Percentiles rank a stretch among this genome's conserved stretches.
Evolutionary conservation across 1,140 invertebrate species (phyloP).

Genomic region (Drosophila sp.): DNA sequence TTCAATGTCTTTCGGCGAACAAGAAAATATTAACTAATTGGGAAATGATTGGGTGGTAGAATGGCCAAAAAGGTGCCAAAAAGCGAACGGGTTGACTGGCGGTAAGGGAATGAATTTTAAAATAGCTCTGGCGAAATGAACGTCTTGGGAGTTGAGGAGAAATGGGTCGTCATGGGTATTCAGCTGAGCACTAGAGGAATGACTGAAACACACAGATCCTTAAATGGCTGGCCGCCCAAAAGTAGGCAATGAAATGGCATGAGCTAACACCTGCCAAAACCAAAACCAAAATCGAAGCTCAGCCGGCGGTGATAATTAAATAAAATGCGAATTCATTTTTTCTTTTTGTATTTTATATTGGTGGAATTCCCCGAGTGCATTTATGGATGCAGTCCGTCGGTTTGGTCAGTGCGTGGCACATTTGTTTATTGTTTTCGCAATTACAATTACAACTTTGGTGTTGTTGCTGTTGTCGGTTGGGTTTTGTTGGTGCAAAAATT

Average conservation of each 20-base stretch:
- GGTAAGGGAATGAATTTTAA: conserved; percentile 54
- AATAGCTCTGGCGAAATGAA: conserved; percentile 47
- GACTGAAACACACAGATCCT: conserved; percentile 18
- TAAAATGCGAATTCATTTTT: conserved; percentile 51
- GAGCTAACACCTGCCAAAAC: conserved; percentile 3
- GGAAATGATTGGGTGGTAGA: conserved; percentile 58
- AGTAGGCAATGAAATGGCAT: conserved; percentile 49
- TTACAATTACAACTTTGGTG: conserved; percentile 74
- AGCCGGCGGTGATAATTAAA: conserved; percentile 73
- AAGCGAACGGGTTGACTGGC: conserved; percentile 45
- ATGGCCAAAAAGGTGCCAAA: conserved; percentile 28
- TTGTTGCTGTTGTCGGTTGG: conserved; percentile 25
- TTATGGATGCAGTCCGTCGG: conserved; percentile 53
- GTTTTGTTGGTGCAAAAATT: conserved; percentile 78
- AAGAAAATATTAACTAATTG: conserved; percentile 77
- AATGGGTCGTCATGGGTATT: conserved; percentile 17
- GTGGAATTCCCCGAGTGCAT: conserved; percentile 61
- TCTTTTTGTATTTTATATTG: conserved; percentile 22
- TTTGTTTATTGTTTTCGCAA: conserved; percentile 82
- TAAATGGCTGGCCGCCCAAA: conserved; percentile 43
- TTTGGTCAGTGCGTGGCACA: conserved; percentile 51
- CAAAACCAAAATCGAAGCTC: conserved; percentile 41
- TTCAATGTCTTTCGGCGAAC: conserved; percentile 37
- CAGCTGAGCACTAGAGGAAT: background rate
- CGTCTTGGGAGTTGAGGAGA: conserved; percentile 55